Percentiles rank a stretch among this genome's conserved stretches.
Evolutionary conservation across 1,140 invertebrate genomes (phyloP).

Genomic region (Oscheius sp.): DNA sequence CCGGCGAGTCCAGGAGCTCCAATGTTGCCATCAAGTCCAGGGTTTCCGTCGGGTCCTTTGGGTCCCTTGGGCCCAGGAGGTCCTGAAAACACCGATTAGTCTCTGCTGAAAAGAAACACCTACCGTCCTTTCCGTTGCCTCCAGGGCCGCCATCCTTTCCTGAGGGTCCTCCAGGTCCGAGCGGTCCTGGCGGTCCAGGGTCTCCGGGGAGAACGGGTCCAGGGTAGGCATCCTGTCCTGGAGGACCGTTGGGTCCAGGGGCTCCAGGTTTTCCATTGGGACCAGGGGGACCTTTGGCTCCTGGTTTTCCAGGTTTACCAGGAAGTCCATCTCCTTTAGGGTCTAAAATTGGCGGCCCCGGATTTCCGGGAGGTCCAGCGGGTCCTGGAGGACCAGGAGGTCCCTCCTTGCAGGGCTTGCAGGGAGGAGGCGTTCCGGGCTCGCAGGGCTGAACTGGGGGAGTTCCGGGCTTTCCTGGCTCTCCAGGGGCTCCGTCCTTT

Average conservation of each 20-base stretch:
- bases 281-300: conserved; percentile 25
- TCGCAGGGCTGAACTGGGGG: conserved; percentile 28
- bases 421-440: conserved; percentile 28
- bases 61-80: conserved; percentile 27
- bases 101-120: neutral
- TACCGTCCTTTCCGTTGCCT: neutral
- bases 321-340: conserved; percentile 11
- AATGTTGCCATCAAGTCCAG: conserved; percentile 26
- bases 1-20: conserved; percentile 31
- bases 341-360: conserved; percentile 1
- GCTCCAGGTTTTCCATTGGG: conserved; percentile 25
- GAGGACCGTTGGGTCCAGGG: conserved; percentile 15
- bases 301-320: conserved; percentile 18
- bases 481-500: conserved; percentile 33
- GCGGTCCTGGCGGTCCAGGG: conserved; percentile 17
- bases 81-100: conserved; percentile 8
- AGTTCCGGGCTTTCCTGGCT: conserved; percentile 31
- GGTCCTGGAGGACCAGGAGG: conserved; percentile 28
- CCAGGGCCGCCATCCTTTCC: conserved; percentile 21
- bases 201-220: conserved; percentile 5
- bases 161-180: conserved; percentile 27
- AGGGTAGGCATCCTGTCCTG: conserved; percentile 15
- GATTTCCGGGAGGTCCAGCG: conserved; percentile 17
- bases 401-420: conserved; percentile 34
- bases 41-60: conserved; percentile 13